Base-by-base conservation (phyloP, 2,888 invertebrate species). In the Calameuta pallipes region DNA sequence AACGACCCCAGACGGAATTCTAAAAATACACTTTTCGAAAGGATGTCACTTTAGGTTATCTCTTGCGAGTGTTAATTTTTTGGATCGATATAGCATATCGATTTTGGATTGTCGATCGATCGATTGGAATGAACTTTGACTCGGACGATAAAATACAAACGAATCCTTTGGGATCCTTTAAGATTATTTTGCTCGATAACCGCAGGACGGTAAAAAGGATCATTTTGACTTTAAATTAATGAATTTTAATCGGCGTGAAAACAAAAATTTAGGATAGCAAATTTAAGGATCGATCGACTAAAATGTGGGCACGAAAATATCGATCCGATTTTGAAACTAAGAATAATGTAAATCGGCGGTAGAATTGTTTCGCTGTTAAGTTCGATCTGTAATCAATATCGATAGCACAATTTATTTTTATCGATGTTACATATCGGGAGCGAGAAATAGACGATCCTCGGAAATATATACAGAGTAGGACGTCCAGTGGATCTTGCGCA, bases 1-100 rank as follows among this genome's bases (percentile, higher is more conserved):
- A 92, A 81, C 91, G 94, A 82, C 94, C 94, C n/a, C 92, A 92
- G 80, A 94, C 94, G 68, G 93, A 93, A 85, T 93, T 92, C 83
- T 93, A 92, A 91, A 85, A 70, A 4, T 37, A 23, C 0, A 56
- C 9, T 56, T 23, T 9, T 37, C 31, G 0, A 56, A 56, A 23
- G 56, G 56, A 56, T 23, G 23, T 23, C 56, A 23, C 15, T 9
- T 56, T 23, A 9, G 23, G 23, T 56, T 56, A 9, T 23, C 41
- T 15, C 41, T 41, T 41, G 15, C 15, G 15, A 41, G 15, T 41
- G 41, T 41, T 41, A 41, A 41, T 15, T 41, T 15, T 41, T 15
- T 15, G 15, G 41, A 41, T 41, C 41, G 41, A 15, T 41, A 15
- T 6, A 41, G 41, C 15, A 15, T 41, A 41, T 41, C 41, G 41